Percentiles rank a stretch among this genome's conserved stretches.
phyloP scores from a whole-genome alignment of 2,113 vertebrate species.

The Saccopteryx bilineata region DNA sequence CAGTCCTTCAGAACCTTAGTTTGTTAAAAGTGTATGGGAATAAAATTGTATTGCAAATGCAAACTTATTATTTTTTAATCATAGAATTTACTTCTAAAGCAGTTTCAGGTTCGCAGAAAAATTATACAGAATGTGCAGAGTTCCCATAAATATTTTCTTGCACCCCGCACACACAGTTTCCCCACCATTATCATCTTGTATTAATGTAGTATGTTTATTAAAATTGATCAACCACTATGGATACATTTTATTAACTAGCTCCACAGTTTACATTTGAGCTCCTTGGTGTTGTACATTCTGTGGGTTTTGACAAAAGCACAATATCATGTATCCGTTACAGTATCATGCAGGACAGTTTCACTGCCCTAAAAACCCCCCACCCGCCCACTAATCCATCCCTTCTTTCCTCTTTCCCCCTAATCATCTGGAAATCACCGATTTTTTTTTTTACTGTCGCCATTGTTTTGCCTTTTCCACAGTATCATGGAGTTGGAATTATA shows the following conservation, averaged over 20 bases:
- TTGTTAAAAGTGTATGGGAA: constrained; percentile 3
- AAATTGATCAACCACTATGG: background rate
- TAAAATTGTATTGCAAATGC: background rate
- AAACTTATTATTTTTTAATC: background rate
- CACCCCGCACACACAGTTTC: too few relatives aligned
- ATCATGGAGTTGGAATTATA: background rate
- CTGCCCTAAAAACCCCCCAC: background rate
- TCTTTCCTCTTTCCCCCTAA: background rate
- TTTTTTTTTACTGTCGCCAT: background rate
- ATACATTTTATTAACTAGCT: background rate
- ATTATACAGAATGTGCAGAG: background rate
- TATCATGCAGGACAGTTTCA: background rate
- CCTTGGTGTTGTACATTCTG: background rate
- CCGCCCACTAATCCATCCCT: background rate
- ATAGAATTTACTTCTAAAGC: background rate
- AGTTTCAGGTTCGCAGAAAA: background rate
- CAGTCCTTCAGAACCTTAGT: constrained; percentile 22
- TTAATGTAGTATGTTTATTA: background rate
- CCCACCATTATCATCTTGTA: background rate
- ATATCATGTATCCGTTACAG: background rate
- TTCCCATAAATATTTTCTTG: background rate
- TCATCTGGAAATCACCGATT: background rate
- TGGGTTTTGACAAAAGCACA: background rate
- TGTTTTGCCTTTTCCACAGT: background rate
- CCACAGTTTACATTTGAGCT: background rate